Conservation (phyloP, 1,140 invertebrate genomes). For the Phenacoccus solenopsis region DNA sequence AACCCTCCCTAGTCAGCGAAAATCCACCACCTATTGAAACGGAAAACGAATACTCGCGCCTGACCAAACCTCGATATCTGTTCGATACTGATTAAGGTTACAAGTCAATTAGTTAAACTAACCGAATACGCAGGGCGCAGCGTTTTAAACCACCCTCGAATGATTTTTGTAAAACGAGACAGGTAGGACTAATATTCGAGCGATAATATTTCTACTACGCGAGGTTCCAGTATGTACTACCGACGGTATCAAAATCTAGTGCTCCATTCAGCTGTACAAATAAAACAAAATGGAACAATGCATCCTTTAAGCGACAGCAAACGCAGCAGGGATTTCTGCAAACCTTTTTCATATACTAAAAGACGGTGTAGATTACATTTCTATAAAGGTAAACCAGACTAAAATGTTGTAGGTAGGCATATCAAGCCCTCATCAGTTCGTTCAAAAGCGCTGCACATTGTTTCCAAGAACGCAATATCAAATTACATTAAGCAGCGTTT, state of each 20-base stretch:
- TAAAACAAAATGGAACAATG: conserved; percentile 5
- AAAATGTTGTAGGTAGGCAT: conserved; percentile 4
- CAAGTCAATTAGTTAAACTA: not conserved
- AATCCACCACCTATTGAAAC: too few relatives aligned
- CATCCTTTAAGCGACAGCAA: conserved; percentile 2
- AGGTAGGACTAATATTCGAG: not conserved
- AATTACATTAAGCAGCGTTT: not conserved
- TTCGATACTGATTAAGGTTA: too few relatives aligned
- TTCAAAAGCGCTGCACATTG: conserved; percentile 1
- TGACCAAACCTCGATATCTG: too few relatives aligned
- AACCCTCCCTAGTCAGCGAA: too few relatives aligned
- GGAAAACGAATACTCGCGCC: too few relatives aligned
- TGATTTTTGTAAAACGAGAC: not conserved
- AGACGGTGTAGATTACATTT: conserved; percentile 12
- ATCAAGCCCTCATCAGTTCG: conserved; percentile 13
- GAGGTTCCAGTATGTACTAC: not conserved
- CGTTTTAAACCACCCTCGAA: not conserved
- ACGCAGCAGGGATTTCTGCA: conserved; percentile 9
- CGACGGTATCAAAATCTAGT: not conserved
- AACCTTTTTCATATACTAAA: not conserved
- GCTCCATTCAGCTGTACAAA: conserved; percentile 10
- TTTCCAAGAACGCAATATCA: not conserved
- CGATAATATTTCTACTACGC: not conserved
- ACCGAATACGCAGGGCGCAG: not conserved
- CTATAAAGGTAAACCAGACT: conserved; percentile 9